phyloP scores from a whole-genome alignment of 2,888 invertebrate genomes.

The Trissolcus brochymenae region DNA sequence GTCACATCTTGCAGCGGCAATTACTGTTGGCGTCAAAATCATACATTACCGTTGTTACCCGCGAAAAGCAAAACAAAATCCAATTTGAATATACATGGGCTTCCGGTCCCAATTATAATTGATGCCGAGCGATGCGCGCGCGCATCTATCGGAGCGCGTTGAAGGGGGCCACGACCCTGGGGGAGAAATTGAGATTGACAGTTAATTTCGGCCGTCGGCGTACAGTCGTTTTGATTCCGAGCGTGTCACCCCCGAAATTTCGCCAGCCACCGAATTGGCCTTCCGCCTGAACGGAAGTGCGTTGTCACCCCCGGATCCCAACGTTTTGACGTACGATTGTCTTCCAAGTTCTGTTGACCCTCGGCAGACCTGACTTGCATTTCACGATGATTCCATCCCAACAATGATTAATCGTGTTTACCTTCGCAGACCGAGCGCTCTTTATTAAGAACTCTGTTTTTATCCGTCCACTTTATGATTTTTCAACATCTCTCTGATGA shows the following conservation, averaged over 20 bases:
- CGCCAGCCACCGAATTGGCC: slow-evolving; percentile 70
- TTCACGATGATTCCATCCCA: slow-evolving; percentile 25
- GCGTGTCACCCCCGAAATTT: slow-evolving; percentile 65
- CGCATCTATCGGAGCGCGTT: slow-evolving; percentile 24
- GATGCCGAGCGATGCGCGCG: slow-evolving; percentile 44
- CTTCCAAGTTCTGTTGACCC: slow-evolving; percentile 28
- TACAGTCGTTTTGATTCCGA: slow-evolving; percentile 62
- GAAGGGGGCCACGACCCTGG: slow-evolving; percentile 45
- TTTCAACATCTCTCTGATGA: background rate
- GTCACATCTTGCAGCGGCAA: slow-evolving; percentile 51
- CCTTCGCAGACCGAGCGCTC: slow-evolving; percentile 5
- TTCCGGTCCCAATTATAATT: slow-evolving; percentile 59
- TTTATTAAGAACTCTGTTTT: slow-evolving; percentile 4
- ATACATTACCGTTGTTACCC: slow-evolving; percentile 28
- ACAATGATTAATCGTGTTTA: slow-evolving; percentile 43
- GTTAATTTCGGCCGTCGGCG: slow-evolving; percentile 73
- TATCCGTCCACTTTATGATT: background rate
- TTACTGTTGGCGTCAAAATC: slow-evolving; percentile 51
- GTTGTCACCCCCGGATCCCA: slow-evolving; percentile 55
- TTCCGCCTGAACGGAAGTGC: slow-evolving; percentile 69
- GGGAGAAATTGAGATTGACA: slow-evolving; percentile 76
- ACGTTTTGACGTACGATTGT: slow-evolving; percentile 39
- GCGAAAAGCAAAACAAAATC: slow-evolving; percentile 55
- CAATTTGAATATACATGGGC: slow-evolving; percentile 55
- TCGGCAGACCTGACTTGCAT: slow-evolving; percentile 42